phyloP scores from a whole-genome alignment of 2,113 vertebrate species.

The Pimephales promelas region DNA sequence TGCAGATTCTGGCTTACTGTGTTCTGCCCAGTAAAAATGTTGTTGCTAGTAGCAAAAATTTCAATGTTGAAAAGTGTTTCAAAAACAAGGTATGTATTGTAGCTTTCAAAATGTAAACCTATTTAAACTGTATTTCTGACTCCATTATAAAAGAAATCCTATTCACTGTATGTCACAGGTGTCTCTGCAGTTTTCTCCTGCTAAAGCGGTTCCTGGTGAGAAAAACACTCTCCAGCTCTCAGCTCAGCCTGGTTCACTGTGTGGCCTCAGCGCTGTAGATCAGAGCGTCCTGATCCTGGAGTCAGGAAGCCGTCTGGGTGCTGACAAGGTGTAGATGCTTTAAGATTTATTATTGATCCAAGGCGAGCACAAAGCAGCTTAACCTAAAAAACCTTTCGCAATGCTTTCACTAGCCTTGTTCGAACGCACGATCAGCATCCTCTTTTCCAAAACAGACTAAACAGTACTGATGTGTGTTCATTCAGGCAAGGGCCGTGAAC shows the following conservation, averaged over 20 bases:
- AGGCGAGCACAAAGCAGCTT: too few relatives aligned
- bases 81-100: slow-evolving; percentile 76
- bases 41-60: slow-evolving; percentile 75
- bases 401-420: too few relatives aligned
- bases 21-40: slow-evolving; percentile 78
- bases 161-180: slow-evolving; percentile 66
- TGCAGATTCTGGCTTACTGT: slow-evolving; percentile 76
- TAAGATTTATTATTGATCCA: not conserved
- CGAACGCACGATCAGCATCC: too few relatives aligned
- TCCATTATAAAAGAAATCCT: not conserved
- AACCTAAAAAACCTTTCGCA: too few relatives aligned
- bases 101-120: not conserved
- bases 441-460: too few relatives aligned
- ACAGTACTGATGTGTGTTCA: too few relatives aligned
- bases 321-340: slow-evolving; percentile 58
- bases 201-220: slow-evolving; percentile 75
- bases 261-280: slow-evolving; percentile 82
- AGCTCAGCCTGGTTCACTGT: slow-evolving; percentile 80
- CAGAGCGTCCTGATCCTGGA: slow-evolving; percentile 80
- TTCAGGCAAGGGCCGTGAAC: too few relatives aligned
- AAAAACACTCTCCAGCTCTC: slow-evolving; percentile 64
- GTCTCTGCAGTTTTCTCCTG: slow-evolving; percentile 71
- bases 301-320: slow-evolving; percentile 73
- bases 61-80: slow-evolving; percentile 80
- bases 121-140: not conserved